phyloP scores from a whole-genome alignment of 2,888 invertebrate species.

The Druceiella hillmani region DNA sequence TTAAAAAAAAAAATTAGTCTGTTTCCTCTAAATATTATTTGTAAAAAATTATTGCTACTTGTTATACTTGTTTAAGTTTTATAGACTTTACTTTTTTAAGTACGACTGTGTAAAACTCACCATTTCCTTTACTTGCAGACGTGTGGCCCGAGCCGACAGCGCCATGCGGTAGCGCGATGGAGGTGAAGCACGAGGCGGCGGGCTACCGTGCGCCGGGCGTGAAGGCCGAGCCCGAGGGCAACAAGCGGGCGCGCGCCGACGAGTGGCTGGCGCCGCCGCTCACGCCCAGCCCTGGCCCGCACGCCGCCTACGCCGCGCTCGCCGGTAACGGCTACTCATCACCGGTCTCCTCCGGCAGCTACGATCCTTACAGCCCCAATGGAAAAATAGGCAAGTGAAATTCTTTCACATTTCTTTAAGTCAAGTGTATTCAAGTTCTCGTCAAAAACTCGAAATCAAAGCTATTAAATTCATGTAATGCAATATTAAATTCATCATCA shows the following conservation, averaged over 20 bases:
- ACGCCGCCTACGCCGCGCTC: slow-evolving; percentile 49
- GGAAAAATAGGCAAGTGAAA: slow-evolving; percentile 78
- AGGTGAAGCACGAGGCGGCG: slow-evolving; percentile 58
- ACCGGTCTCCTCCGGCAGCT: slow-evolving; percentile 82
- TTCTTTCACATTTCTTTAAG: too few relatives aligned
- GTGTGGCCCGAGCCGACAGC: slow-evolving; percentile 30
- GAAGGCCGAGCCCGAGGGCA: slow-evolving; percentile 46
- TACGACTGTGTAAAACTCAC: too few relatives aligned
- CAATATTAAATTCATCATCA: too few relatives aligned
- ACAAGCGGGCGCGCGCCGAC: slow-evolving; percentile 29
- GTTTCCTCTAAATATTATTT: too few relatives aligned
- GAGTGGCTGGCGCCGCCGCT: slow-evolving; percentile 52
- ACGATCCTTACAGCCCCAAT: slow-evolving; percentile 86
- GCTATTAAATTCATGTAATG: too few relatives aligned
- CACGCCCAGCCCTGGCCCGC: slow-evolving; percentile 63
- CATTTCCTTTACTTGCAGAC: too few relatives aligned
- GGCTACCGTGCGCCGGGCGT: slow-evolving; percentile 43
- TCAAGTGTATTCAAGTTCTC: too few relatives aligned
- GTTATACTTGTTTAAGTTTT: too few relatives aligned
- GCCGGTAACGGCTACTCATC: slow-evolving; percentile 78
- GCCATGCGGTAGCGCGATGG: slow-evolving; percentile 47
- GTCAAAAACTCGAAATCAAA: too few relatives aligned
- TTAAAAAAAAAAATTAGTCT: too few relatives aligned
- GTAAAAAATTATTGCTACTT: too few relatives aligned
- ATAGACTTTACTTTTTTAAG: too few relatives aligned